Percentiles rank a stretch among this genome's conserved stretches.
These are phyloP conservation scores for Notarius lentiginosus DNA, from an alignment of 2,113 vertebrate genomes.

Conservation along the genomic window DNA sequence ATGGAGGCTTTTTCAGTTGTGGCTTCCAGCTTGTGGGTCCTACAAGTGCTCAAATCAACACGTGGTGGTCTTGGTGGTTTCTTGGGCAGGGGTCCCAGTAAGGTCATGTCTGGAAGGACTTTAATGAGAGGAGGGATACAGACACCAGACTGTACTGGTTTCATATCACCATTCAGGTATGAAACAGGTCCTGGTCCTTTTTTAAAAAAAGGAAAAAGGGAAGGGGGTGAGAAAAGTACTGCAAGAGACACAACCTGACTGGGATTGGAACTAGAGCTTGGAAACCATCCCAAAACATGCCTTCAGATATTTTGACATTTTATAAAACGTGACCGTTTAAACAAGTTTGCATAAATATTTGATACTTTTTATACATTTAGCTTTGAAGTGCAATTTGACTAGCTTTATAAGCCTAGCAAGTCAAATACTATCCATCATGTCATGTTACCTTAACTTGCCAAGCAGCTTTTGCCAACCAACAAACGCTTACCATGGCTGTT, in stretches of 20 bases:
- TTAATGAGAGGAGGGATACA: conserved; percentile 60
- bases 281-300: neutral
- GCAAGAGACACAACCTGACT: neutral
- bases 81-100: conserved; percentile 70
- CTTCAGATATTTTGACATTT: neutral
- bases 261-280: neutral
- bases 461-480: too few relatives aligned
- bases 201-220: neutral
- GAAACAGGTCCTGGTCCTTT: conserved; percentile 43
- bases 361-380: neutral
- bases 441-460: too few relatives aligned
- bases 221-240: neutral
- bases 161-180: conserved; percentile 29
- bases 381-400: neutral
- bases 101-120: conserved; percentile 70
- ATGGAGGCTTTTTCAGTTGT: neutral
- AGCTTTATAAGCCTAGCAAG: neutral
- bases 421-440: neutral
- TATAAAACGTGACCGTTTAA: neutral
- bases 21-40: neutral
- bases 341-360: neutral
- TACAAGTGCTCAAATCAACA: conserved; percentile 68
- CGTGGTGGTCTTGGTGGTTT: conserved; percentile 81
- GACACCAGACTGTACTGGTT: conserved; percentile 13
- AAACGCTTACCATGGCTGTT: neutral